These are phyloP conservation scores for Heteropelma amictum DNA, from an alignment of 2,888 invertebrate genomes.

Conservation along the genomic window DNA sequence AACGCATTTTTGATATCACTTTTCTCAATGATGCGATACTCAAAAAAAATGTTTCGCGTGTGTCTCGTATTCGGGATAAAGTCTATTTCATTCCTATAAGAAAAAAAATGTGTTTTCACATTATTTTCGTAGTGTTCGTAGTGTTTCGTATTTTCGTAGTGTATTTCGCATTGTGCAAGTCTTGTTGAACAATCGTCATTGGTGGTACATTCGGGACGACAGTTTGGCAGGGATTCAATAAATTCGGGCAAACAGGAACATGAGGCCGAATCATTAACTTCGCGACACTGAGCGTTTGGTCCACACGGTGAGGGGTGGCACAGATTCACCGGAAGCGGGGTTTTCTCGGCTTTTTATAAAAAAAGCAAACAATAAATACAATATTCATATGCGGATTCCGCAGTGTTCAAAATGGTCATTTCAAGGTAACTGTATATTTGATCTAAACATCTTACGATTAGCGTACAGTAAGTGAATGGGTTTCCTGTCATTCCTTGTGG, in stretches of 20 bases:
- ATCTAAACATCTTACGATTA: too few species aligned
- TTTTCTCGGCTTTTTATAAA: slow-evolving; percentile 30
- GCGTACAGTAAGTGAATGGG: slow-evolving; percentile 76
- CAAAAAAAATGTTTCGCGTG: background rate
- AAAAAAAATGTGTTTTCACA: too few species aligned
- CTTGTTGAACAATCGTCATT: slow-evolving; percentile 77
- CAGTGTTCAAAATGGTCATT: background rate
- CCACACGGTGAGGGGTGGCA: slow-evolving; percentile 79
- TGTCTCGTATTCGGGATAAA: background rate
- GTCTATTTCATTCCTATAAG: too few species aligned
- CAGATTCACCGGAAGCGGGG: slow-evolving; percentile 72
- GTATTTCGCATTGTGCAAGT: too few species aligned
- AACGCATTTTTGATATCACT: too few species aligned
- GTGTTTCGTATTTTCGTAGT: too few species aligned
- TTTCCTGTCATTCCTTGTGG: slow-evolving; percentile 75
- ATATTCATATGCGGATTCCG: too few species aligned
- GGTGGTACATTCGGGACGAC: slow-evolving; percentile 77
- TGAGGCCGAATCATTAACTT: slow-evolving; percentile 78
- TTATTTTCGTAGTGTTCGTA: too few species aligned
- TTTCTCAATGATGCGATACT: too few species aligned
- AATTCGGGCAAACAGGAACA: slow-evolving; percentile 79
- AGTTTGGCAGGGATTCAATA: slow-evolving; percentile 78
- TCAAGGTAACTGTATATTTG: background rate
- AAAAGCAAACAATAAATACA: background rate
- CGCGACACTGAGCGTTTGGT: slow-evolving; percentile 78